These are phyloP conservation scores for Caenorhabditis afra DNA, from an alignment of 2,888 invertebrate species.

Conservation along the genomic window DNA sequence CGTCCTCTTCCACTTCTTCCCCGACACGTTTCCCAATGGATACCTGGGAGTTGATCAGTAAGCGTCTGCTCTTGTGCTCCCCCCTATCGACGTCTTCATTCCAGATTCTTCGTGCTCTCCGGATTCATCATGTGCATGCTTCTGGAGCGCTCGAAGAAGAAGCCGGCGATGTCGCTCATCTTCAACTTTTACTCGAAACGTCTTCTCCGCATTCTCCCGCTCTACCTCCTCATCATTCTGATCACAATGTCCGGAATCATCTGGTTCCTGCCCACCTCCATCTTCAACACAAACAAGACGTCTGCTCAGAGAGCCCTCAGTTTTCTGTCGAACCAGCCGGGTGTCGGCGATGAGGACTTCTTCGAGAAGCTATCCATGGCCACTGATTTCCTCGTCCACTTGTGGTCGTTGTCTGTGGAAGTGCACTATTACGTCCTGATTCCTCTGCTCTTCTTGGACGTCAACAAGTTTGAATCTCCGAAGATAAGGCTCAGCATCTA, in stretches of 20 bases:
- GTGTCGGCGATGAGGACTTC: slow-evolving; percentile 12
- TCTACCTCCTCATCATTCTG: slow-evolving; percentile 8
- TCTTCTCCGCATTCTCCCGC: slow-evolving; percentile 8
- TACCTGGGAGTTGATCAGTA: slow-evolving; percentile 53
- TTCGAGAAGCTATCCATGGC: slow-evolving; percentile 22
- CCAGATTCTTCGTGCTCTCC: slow-evolving; percentile 25
- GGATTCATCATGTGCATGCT: slow-evolving; percentile 9
- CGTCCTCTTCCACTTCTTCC: slow-evolving; percentile 45
- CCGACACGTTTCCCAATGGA: slow-evolving; percentile 43
- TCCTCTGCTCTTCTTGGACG: slow-evolving; percentile 28
- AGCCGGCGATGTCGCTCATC: neutral
- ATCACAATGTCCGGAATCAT: neutral
- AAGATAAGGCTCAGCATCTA: neutral
- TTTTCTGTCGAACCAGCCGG: slow-evolving; percentile 15
- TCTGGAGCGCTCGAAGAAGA: neutral
- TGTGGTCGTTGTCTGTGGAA: slow-evolving; percentile 48
- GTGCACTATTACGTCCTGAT: slow-evolving; percentile 44
- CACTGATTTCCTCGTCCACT: slow-evolving; percentile 41
- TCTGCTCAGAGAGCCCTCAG: slow-evolving; percentile 8
- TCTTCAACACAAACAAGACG: neutral
- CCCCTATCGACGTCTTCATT: neutral
- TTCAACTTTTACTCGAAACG: slow-evolving; percentile 2
- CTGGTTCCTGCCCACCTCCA: slow-evolving; percentile 8
- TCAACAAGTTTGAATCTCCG: neutral
- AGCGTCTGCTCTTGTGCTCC: neutral